Evolutionary conservation across 2,113 vertebrate genomes (phyloP).

Genomic region (Muntiacus reevesi): DNA sequence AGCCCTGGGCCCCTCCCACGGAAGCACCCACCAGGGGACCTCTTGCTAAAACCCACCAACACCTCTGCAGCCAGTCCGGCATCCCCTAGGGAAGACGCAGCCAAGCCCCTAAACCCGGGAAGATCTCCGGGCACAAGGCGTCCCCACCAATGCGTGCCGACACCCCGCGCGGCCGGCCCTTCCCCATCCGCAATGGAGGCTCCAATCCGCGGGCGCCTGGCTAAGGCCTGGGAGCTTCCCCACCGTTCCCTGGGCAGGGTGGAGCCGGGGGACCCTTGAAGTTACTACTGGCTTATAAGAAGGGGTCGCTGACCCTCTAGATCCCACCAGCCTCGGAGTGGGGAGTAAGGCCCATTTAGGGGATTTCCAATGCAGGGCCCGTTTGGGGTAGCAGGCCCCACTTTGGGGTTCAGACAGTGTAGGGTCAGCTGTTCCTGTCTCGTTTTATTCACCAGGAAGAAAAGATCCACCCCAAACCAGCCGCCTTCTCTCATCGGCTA

Average conservation of each 20-base stretch:
- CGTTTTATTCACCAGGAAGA: neutral
- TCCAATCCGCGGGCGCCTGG: neutral
- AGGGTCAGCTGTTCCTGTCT: neutral
- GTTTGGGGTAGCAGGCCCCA: neutral
- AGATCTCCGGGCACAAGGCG: neutral
- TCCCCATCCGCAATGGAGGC: neutral
- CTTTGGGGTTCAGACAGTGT: neutral
- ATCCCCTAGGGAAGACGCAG: neutral
- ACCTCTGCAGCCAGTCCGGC: neutral
- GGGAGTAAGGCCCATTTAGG: constrained; percentile 50
- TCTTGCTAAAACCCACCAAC: neutral
- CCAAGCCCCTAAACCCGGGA: accelerated
- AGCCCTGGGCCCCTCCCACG: neutral
- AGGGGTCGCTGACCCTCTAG: neutral
- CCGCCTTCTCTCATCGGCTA: constrained; percentile 20
- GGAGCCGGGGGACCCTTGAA: constrained; percentile 49
- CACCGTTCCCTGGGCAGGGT: constrained; percentile 42
- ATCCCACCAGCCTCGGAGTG: neutral
- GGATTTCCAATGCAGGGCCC: neutral
- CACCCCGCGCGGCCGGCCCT: neutral
- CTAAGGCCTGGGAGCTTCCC: neutral
- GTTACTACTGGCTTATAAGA: neutral
- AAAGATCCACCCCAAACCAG: neutral
- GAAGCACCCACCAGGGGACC: neutral
- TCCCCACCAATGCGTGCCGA: neutral